Evolutionary conservation across 2,888 invertebrate genomes (phyloP).

Genomic region (Melipona beecheii): DNA sequence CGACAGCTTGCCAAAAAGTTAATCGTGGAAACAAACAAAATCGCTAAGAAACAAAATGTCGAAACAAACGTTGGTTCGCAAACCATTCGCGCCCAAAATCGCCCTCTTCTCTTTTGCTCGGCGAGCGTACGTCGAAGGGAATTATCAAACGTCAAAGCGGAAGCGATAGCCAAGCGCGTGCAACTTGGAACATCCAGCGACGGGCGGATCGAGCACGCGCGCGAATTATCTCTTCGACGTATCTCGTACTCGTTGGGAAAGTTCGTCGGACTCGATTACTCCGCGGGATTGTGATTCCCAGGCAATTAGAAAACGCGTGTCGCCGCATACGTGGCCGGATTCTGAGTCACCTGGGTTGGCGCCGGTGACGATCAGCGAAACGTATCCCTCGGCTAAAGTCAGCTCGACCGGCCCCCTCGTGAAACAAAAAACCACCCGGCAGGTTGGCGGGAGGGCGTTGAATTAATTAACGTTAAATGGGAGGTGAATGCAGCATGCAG

Average conservation of each 20-base stretch:
- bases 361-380: slow-evolving; percentile 46
- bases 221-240: slow-evolving; percentile 1
- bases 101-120: too few relatives aligned
- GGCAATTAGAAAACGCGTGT: slow-evolving; percentile 40
- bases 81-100: too few relatives aligned
- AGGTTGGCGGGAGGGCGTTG: not conserved
- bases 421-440: slow-evolving; percentile 47
- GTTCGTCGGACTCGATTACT: slow-evolving; percentile 6
- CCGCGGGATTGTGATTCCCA: slow-evolving; percentile 2
- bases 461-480: slow-evolving; percentile 55
- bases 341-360: not conserved
- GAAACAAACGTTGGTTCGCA: too few relatives aligned
- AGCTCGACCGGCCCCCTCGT: slow-evolving; percentile 49
- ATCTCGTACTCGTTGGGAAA: not conserved
- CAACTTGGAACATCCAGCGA: not conserved
- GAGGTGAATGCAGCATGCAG: slow-evolving; percentile 52
- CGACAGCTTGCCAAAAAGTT: too few relatives aligned
- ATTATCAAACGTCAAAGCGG: slow-evolving; percentile 14
- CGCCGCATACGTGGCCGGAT: slow-evolving; percentile 2
- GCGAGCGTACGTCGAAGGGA: not conserved
- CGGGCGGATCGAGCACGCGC: slow-evolving; percentile 27
- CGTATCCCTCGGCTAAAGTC: slow-evolving; percentile 33
- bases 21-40: too few relatives aligned
- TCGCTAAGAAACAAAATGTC: too few relatives aligned
- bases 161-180: not conserved